phyloP scores from a whole-genome alignment of 2,113 vertebrate genomes.

The Colossoma macropomum region DNA sequence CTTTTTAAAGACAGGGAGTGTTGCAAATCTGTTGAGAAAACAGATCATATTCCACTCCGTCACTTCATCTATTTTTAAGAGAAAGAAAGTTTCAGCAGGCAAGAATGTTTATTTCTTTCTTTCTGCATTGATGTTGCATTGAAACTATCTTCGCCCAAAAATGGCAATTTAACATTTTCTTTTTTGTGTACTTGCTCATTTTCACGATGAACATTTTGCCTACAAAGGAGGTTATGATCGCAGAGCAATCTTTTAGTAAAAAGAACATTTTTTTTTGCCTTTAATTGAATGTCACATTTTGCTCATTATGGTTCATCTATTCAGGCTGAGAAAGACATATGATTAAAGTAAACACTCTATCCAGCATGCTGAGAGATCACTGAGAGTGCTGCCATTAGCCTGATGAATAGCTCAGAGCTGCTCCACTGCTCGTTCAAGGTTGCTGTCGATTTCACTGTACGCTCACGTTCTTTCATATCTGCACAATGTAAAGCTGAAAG shows the following conservation, averaged over 20 bases:
- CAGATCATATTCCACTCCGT: background rate
- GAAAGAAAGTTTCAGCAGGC: background rate
- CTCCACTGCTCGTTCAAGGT: background rate
- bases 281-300: background rate
- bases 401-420: background rate
- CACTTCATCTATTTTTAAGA: background rate
- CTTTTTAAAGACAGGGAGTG: background rate
- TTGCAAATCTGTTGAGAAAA: background rate
- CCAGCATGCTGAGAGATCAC: background rate
- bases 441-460: background rate
- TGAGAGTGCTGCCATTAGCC: background rate
- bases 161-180: too few species aligned
- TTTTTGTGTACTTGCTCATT: background rate
- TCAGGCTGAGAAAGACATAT: background rate
- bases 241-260: background rate
- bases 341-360: constrained; percentile 9
- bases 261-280: background rate
- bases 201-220: background rate
- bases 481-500: background rate
- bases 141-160: background rate
- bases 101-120: background rate
- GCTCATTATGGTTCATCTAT: background rate
- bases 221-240: background rate
- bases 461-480: background rate
- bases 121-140: background rate